Evolutionary conservation across 1,140 invertebrate species (phyloP).

Genomic region (Nasonia longicornis): DNA sequence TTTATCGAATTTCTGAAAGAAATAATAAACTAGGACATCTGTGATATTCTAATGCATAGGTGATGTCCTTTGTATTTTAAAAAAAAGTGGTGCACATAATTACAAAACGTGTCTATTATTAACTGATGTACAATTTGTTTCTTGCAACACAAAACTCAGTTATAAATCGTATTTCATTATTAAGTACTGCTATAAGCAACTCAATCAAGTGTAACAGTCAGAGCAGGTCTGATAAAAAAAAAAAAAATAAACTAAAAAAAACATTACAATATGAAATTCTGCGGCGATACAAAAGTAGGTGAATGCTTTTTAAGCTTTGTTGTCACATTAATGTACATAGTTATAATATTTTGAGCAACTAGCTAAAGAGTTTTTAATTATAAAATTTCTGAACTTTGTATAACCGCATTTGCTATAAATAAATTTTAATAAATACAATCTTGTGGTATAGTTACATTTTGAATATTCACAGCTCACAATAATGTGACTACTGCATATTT

Average conservation of each 20-base stretch:
- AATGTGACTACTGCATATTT: slow-evolving; percentile 7
- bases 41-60: slow-evolving; percentile 28
- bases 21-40: slow-evolving; percentile 25
- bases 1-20: background rate
- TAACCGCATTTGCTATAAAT: slow-evolving; percentile 54
- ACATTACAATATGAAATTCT: background rate
- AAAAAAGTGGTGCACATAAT: slow-evolving; percentile 14
- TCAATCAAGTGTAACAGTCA: slow-evolving; percentile 27
- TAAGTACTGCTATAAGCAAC: slow-evolving; percentile 1
- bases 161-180: background rate
- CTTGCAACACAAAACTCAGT: background rate
- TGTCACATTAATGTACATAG: slow-evolving; percentile 50
- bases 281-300: slow-evolving; percentile 13
- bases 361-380: slow-evolving; percentile 47
- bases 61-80: slow-evolving; percentile 15
- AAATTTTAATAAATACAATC: slow-evolving; percentile 49
- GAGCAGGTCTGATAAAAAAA: slow-evolving; percentile 11
- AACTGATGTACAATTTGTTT: slow-evolving; percentile 3
- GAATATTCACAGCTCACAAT: background rate
- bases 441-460: slow-evolving; percentile 46
- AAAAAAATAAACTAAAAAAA: background rate
- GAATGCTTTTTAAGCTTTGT: slow-evolving; percentile 34
- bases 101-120: slow-evolving; percentile 7
- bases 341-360: slow-evolving; percentile 41
- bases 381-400: slow-evolving; percentile 53